phyloP scores from a whole-genome alignment of 2,888 invertebrate species.

The Megaustenia siamemsis region DNA sequence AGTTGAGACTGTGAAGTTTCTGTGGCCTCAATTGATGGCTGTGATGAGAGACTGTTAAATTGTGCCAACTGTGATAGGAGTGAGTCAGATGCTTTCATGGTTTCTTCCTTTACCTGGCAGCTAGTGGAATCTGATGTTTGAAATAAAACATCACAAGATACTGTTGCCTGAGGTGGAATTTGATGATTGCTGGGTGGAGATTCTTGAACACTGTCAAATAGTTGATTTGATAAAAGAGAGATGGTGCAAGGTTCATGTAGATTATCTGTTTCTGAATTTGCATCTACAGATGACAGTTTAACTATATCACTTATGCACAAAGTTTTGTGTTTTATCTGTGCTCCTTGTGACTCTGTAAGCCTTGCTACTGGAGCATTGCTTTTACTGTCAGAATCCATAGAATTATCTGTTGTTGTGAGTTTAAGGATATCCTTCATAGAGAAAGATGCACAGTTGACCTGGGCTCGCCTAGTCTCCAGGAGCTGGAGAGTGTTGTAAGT shows the following conservation, averaged over 20 bases:
- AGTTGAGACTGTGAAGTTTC: neutral
- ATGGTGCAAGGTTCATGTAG: neutral
- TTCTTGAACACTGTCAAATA: neutral
- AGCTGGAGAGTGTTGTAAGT: slow-evolving; percentile 31
- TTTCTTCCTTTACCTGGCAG: neutral
- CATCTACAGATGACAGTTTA: slow-evolving; percentile 32
- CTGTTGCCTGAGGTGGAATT: too few relatives aligned
- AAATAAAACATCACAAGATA: neutral
- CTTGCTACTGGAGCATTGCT: slow-evolving; percentile 17
- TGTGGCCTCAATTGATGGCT: neutral
- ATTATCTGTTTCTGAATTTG: neutral
- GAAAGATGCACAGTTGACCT: slow-evolving; percentile 50
- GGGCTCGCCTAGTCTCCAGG: slow-evolving; percentile 38
- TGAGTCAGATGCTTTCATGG: neutral
- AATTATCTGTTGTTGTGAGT: slow-evolving; percentile 48
- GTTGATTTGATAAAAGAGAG: slow-evolving; percentile 2
- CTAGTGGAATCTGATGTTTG: slow-evolving; percentile 3
- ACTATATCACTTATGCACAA: slow-evolving; percentile 51
- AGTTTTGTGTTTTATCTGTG: slow-evolving; percentile 46
- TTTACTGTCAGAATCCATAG: slow-evolving; percentile 51
- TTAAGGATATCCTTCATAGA: slow-evolving; percentile 54
- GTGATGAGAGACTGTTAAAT: neutral
- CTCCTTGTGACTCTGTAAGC: slow-evolving; percentile 23
- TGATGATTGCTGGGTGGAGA: neutral
- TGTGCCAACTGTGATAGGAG: neutral